Percentiles rank a stretch among this genome's conserved stretches.
These are phyloP conservation scores for Arctia plantaginis DNA, from an alignment of 2,888 invertebrate genomes.

Conservation along the genomic window DNA sequence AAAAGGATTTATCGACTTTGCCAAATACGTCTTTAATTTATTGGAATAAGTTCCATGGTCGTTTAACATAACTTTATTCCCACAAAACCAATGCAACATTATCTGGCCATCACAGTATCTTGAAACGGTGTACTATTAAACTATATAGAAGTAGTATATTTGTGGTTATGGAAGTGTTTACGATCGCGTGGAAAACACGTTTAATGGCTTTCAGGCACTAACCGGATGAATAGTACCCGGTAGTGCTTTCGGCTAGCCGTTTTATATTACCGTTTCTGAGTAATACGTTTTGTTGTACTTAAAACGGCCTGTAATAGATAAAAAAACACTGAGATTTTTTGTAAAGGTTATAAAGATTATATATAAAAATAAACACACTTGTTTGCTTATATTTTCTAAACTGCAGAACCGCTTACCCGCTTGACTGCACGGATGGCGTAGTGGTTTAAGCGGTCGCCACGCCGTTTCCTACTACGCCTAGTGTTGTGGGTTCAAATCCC, in stretches of 20 bases:
- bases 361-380: neutral
- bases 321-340: neutral
- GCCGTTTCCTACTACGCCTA: no score
- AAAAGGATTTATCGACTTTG: conserved; percentile 21
- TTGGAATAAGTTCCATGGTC: conserved; percentile 21
- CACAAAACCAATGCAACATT: conserved; percentile 41
- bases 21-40: conserved; percentile 23
- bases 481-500: no score
- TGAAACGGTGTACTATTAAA: conserved; percentile 38
- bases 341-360: neutral
- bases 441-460: no score
- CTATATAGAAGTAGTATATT: conserved; percentile 40
- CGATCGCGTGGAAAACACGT: conserved; percentile 72
- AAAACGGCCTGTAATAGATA: neutral
- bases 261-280: conserved; percentile 14
- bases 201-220: conserved; percentile 68
- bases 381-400: neutral
- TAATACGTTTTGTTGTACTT: neutral
- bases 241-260: conserved; percentile 9
- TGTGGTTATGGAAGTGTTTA: conserved; percentile 62
- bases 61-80: conserved; percentile 11
- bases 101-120: conserved; percentile 50
- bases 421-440: no score
- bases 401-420: neutral
- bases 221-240: conserved; percentile 45